A percentile compares a stretch with the other conserved stretches of the same genome.
phyloP scores from a whole-genome alignment of 2,113 vertebrate species.

The Cavia aperea region DNA sequence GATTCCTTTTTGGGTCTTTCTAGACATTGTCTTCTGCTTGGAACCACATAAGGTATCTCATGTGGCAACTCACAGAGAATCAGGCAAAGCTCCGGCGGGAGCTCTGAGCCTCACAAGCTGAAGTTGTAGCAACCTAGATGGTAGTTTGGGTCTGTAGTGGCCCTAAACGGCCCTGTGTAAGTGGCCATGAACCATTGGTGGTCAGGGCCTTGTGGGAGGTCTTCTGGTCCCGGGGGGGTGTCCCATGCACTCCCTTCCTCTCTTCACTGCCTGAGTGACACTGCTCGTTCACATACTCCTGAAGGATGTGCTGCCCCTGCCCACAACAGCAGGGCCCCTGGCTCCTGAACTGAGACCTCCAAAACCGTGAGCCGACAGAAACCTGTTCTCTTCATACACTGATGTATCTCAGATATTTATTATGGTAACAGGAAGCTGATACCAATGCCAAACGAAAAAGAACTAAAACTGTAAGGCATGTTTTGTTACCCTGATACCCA shows the following conservation, averaged over 20 bases:
- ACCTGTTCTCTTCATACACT: not conserved
- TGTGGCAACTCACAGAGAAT: not conserved
- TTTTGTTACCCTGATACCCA: not conserved
- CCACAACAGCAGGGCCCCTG: not conserved
- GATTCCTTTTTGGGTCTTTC: constrained; percentile 18
- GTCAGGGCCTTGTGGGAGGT: not conserved
- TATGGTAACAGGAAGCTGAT: not conserved
- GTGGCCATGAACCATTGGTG: not conserved
- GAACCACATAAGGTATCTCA: constrained; percentile 17
- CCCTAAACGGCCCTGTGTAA: not conserved
- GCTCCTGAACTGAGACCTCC: not conserved
- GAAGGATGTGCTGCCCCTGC: not conserved
- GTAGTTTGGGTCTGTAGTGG: not conserved
- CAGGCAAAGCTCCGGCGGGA: constrained; percentile 42
- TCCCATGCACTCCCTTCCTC: no score
- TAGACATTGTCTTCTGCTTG: constrained; percentile 40
- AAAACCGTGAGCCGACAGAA: not conserved
- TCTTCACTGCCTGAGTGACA: not conserved
- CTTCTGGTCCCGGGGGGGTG: not conserved
- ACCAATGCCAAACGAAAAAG: constrained; percentile 43
- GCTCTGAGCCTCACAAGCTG: constrained; percentile 16
- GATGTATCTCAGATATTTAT: not conserved
- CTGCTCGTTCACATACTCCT: not conserved
- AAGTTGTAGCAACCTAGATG: not conserved
- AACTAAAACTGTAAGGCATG: not conserved